These are phyloP conservation scores for Melanerpes formicivorus DNA, from an alignment of 2,113 vertebrate genomes.

Conservation along the genomic window DNA sequence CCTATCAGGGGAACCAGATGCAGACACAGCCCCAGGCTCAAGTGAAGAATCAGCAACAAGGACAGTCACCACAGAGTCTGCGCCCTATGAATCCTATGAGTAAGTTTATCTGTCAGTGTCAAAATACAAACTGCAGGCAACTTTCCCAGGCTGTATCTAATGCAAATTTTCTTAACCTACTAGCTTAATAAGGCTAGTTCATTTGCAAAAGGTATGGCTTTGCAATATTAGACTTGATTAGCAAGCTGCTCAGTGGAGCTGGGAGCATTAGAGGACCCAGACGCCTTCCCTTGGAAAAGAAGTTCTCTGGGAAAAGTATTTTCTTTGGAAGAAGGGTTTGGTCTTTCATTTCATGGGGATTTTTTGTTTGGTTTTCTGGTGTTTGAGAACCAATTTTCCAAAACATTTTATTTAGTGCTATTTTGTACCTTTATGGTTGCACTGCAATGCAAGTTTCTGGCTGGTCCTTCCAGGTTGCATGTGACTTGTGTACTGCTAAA, in stretches of 20 bases:
- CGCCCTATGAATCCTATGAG: conserved; percentile 87
- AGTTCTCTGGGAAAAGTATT: not conserved
- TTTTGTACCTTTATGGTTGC: not conserved
- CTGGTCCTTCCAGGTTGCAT: not conserved
- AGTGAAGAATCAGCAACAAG: conserved; percentile 80
- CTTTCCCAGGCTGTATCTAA: not conserved
- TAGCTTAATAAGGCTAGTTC: not conserved
- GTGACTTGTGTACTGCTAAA: not conserved
- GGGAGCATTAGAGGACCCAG: not conserved
- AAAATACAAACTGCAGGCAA: not conserved
- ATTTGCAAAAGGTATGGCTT: not conserved
- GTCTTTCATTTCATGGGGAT: not conserved
- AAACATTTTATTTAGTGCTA: not conserved
- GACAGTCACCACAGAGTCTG: conserved; percentile 85
- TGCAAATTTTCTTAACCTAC: not conserved
- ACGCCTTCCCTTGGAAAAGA: not conserved
- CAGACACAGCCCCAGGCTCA: conserved; percentile 85
- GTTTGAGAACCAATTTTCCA: not conserved
- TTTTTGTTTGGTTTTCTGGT: no score
- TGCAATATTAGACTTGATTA: not conserved
- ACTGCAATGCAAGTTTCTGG: not conserved
- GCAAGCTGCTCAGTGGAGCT: not conserved
- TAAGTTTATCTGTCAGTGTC: conserved; percentile 69
- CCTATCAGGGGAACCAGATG: conserved; percentile 95
- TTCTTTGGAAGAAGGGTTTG: not conserved